Base-by-base conservation (phyloP, 2,113 vertebrate genomes). In the Meleagris gallopavo region DNA sequence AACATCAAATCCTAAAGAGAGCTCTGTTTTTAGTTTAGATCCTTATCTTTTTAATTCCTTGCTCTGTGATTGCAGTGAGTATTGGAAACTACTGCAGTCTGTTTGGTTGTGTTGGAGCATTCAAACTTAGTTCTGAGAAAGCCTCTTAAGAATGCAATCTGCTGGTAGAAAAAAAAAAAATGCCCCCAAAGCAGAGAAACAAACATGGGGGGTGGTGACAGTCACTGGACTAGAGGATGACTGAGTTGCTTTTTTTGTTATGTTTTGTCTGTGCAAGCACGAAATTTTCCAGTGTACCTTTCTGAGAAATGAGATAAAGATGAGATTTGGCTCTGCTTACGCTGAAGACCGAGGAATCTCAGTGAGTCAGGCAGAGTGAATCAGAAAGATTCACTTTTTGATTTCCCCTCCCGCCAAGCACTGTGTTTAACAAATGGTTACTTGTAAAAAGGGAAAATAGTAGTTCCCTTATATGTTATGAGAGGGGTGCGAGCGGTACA, bases 391-490 rank as follows among this genome's bases (percentile, higher is more conserved):
- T 89, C 16, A 24, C n/a, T 29, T 71, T 54, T 22, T 41, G 52
- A 15, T 54, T 11, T 32, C 19, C 38, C 15, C 30, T 27, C 40
- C 17, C 15, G 7, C 36, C 36, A 22, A 54, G 36, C 10, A 24
- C 74, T 73, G 94, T 60, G 30, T 92, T 94, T 82, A 94, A 72
- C 38, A 83, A 92, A 55, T 60, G 21, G 25, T 86, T 86, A 54
- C 66, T 89, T 93, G 38, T 83, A 29, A 36, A 88, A 83, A 71
- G 13, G 46, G 29, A 40, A 71, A 52, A 81, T 43, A 27, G 27
- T 69, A 40, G 13, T 84, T 72, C 18, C n/a, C 40, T 77, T 71
- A 13, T 24, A 19, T 43, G 36, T 81, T 40, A 43, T 20, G 70
- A 76, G 46, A 81, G 38, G 32, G 83, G 22, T 88, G 69, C 11